Evolutionary conservation across 2,113 vertebrate species (phyloP), one percentile per base, ranked within the genome.

Genomic region (Dendropsophus ebraccatus): DNA sequence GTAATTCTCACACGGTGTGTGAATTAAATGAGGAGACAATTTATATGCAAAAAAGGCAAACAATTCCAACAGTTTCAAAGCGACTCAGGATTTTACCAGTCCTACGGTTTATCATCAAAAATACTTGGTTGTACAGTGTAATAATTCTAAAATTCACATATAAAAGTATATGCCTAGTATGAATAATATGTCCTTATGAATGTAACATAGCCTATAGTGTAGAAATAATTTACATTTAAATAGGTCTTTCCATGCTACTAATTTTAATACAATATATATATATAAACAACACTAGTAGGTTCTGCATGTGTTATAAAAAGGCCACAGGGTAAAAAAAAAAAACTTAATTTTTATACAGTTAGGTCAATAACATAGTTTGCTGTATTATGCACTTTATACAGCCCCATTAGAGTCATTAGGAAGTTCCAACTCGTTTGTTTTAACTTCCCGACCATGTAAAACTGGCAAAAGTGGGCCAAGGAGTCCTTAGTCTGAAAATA

Each of bases 51-150:
- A 69, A 35, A 69, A 37, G 56, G 65, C 17, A 4, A 69, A 69
- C 30, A 69, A 69, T 69, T 69, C 32, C 65, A 69, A 69, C 65
- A 35, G 32, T 69, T 67, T 32, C 62, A 67, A 28, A 67, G 62
- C 62, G 21, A 32, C 30, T 67, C 30, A 67, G 14, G 5, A 67
- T 32, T 35, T 21, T 37, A 69, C 30, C 2, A 37, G 65, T 16
- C 2, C 17, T 69, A 37, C 6, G 17, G 32, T 37, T 35, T 69
- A 69, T 69, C 65, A 17, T 6, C 32, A 35, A 14, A 69, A 37
- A 69, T 69, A 69, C 17, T 21, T 5, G 30, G 32, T 30, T 28
- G 60, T 62, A 28, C 25, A 12, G 13, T 62, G 25, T 32, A 32
- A 32, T 67, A 67, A 6, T 67, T 32, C 28, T 30, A 2, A 67